Percentiles rank a stretch among this genome's conserved stretches.
phyloP scores from a whole-genome alignment of 2,797 vertebrate species.

The Pygocentrus nattereri region DNA sequence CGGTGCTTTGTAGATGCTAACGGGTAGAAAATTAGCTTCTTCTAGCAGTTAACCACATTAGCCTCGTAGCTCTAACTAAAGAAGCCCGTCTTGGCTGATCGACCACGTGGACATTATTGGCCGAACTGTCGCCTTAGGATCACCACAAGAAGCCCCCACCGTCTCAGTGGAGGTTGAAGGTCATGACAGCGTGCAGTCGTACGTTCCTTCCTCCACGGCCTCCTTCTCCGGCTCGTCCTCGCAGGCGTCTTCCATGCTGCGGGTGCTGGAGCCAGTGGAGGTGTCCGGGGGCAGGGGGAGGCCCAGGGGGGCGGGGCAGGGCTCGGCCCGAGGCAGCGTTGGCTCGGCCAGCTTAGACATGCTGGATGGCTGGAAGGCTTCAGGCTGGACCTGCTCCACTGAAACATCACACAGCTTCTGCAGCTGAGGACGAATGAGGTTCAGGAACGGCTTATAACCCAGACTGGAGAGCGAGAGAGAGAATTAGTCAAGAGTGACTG shows the following conservation, averaged over 20 bases:
- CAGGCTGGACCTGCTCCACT: conserved; percentile 86
- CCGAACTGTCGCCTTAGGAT: neutral
- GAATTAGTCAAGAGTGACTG: no score
- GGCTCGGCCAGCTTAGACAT: conserved; percentile 82
- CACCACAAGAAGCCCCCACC: neutral
- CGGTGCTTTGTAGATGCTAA: neutral
- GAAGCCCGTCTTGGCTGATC: neutral
- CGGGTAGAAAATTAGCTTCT: neutral
- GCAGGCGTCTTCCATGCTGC: conserved; percentile 80
- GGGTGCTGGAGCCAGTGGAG: conserved; percentile 66
- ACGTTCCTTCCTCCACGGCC: conserved; percentile 86
- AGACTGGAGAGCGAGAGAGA: conserved; percentile 74
- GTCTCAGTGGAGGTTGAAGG: conserved; percentile 22
- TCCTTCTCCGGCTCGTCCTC: conserved; percentile 82
- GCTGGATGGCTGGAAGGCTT: conserved; percentile 87
- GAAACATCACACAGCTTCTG: conserved; percentile 87
- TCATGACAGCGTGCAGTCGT: conserved; percentile 94
- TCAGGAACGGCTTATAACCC: conserved; percentile 97
- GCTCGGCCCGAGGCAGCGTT: conserved; percentile 75
- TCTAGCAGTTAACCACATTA: neutral
- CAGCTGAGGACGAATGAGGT: conserved; percentile 91
- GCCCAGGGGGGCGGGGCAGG: conserved; percentile 77
- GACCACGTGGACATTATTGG: neutral
- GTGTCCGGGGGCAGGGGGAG: conserved; percentile 77
- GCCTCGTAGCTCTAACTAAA: neutral